Evolutionary conservation across 2,113 vertebrate genomes (phyloP).

Genomic region (Clarias magur): DNA sequence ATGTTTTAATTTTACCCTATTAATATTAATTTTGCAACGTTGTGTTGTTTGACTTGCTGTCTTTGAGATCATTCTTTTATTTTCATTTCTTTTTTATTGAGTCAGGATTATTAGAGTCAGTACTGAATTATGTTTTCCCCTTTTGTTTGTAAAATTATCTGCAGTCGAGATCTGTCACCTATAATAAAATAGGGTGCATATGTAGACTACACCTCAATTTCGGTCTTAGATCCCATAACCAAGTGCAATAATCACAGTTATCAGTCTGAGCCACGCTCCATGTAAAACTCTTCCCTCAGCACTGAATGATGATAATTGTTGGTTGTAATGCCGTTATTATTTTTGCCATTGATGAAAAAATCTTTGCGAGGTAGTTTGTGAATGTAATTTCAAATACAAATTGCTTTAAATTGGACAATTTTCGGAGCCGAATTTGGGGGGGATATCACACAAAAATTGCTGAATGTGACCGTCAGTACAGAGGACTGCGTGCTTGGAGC

Average conservation of each 20-base stretch:
- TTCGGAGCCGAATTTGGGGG: conserved; percentile 69
- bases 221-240: conserved; percentile 76
- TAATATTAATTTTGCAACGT: not conserved
- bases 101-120: not conserved
- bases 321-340: conserved; percentile 80
- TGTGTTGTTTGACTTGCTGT: not conserved
- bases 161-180: conserved; percentile 10
- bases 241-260: conserved; percentile 78
- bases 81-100: not conserved
- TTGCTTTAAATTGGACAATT: conserved; percentile 80
- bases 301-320: conserved; percentile 81
- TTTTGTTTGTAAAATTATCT: conserved; percentile 29
- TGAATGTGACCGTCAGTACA: conserved; percentile 66
- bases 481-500: conserved; percentile 59
- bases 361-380: conserved; percentile 74
- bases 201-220: conserved; percentile 50
- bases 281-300: conserved; percentile 76
- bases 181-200: conserved; percentile 39
- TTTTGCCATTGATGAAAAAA: conserved; percentile 76
- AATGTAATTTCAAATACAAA: conserved; percentile 77
- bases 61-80: not conserved
- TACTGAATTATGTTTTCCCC: conserved; percentile 1
- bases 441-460: conserved; percentile 76
- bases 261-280: conserved; percentile 75
- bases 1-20: not conserved